Evolutionary conservation across 1,140 invertebrate species (phyloP).

Genomic region (Chironomus striatipennis): DNA sequence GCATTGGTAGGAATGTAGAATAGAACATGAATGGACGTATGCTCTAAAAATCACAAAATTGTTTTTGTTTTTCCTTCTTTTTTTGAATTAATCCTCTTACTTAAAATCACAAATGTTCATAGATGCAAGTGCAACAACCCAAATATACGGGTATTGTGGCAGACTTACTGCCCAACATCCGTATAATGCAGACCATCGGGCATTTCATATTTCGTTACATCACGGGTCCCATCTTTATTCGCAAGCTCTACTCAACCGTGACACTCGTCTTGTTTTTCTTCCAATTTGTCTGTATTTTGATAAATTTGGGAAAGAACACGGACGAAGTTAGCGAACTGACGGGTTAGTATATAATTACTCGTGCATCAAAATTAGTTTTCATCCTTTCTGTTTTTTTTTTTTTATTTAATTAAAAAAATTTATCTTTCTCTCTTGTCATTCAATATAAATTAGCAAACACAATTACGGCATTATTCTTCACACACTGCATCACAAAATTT

Average conservation of each 20-base stretch:
- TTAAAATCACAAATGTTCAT: neutral
- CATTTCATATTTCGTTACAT: slow-evolving; percentile 73
- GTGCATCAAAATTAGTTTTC: neutral
- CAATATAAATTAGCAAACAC: slow-evolving; percentile 54
- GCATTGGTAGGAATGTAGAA: no score
- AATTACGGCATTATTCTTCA: slow-evolving; percentile 71
- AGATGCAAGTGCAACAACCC: slow-evolving; percentile 26
- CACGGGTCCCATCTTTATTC: slow-evolving; percentile 46
- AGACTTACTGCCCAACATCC: slow-evolving; percentile 72
- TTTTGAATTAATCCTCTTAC: neutral
- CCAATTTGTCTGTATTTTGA: slow-evolving; percentile 53
- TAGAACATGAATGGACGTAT: no score
- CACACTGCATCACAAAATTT: slow-evolving; percentile 65
- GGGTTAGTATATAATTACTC: neutral
- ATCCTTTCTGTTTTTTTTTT: neutral
- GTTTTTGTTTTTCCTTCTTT: no score
- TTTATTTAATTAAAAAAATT: neutral
- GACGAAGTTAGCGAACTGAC: slow-evolving; percentile 73
- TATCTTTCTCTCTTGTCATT: neutral
- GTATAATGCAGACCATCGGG: slow-evolving; percentile 62
- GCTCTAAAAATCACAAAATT: no score
- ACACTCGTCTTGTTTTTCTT: slow-evolving; percentile 54
- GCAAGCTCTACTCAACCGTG: slow-evolving; percentile 50
- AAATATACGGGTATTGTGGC: slow-evolving; percentile 58
- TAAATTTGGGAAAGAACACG: slow-evolving; percentile 58